Evolutionary conservation across 2,888 invertebrate species (phyloP).

Genomic region (Deilephila porcellus): DNA sequence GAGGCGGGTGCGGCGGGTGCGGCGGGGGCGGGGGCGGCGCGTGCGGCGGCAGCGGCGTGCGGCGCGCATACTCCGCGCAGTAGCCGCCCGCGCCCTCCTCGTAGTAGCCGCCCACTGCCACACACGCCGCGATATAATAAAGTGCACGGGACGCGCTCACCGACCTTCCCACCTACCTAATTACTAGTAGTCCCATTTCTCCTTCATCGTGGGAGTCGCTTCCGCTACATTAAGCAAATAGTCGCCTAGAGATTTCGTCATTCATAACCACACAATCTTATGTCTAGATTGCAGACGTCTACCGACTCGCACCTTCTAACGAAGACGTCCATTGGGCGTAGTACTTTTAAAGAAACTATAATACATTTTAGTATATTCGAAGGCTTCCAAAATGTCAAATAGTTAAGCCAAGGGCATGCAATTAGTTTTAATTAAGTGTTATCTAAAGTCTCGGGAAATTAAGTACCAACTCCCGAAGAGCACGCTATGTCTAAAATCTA

Average conservation of each 20-base stretch:
- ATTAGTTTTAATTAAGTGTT: slow-evolving; percentile 59
- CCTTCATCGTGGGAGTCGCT: slow-evolving; percentile 31
- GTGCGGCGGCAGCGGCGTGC: slow-evolving; percentile 60
- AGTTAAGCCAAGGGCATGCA: slow-evolving; percentile 74
- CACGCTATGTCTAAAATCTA: slow-evolving; percentile 64
- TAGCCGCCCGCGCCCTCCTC: slow-evolving; percentile 72
- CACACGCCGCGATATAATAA: slow-evolving; percentile 73
- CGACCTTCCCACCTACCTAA: slow-evolving; percentile 69
- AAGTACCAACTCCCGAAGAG: slow-evolving; percentile 50
- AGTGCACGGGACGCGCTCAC: slow-evolving; percentile 44
- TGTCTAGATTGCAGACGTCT: slow-evolving; percentile 4
- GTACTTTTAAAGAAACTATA: neutral
- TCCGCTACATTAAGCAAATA: slow-evolving; percentile 1
- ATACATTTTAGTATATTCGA: slow-evolving; percentile 33
- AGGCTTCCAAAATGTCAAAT: slow-evolving; percentile 35
- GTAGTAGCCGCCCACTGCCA: slow-evolving; percentile 83
- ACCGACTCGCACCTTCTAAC: neutral
- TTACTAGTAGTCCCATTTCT: slow-evolving; percentile 39
- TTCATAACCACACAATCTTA: neutral
- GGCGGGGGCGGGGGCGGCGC: slow-evolving; percentile 52
- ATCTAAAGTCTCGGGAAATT: slow-evolving; percentile 50
- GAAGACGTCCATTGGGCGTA: neutral
- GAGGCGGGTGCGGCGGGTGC: slow-evolving; percentile 44
- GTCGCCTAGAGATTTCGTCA: neutral
- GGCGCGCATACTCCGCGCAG: slow-evolving; percentile 77